These are phyloP conservation scores for Nipponacmea schrenckii DNA, from an alignment of 2,888 invertebrate species.

Conservation along the genomic window DNA sequence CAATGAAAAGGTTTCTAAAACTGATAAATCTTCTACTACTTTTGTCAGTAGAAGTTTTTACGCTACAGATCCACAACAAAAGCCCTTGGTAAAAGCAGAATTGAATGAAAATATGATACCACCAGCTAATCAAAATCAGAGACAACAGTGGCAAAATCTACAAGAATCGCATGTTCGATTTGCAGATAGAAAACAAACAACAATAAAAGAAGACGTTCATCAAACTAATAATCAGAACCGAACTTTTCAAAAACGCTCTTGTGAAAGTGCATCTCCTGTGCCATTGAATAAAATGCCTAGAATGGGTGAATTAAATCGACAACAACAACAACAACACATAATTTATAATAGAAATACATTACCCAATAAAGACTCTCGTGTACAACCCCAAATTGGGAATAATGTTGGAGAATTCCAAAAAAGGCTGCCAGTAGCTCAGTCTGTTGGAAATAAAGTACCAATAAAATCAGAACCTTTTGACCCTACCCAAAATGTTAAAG, in stretches of 20 bases:
- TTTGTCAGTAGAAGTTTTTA: conserved; percentile 1
- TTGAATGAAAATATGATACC: no score
- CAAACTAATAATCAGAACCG: background rate
- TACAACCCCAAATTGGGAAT: background rate
- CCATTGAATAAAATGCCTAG: background rate
- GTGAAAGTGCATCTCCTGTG: background rate
- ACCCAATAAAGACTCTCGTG: background rate
- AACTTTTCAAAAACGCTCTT: background rate
- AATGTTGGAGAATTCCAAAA: background rate
- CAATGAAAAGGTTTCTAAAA: conserved; percentile 3
- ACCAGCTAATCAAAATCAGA: no score
- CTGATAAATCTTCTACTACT: background rate
- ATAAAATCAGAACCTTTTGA: background rate
- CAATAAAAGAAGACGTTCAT: no score
- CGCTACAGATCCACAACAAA: background rate
- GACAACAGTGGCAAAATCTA: no score
- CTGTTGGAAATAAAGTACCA: background rate
- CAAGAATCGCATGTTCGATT: no score
- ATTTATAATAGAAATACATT: background rate
- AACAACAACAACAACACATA: background rate
- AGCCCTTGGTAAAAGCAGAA: background rate
- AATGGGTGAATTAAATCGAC: background rate
- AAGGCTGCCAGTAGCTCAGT: background rate
- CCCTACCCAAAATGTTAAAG: background rate
- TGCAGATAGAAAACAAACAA: no score